Evolutionary conservation across 2,113 vertebrate genomes (phyloP).

Genomic region (Clinocottus analis): DNA sequence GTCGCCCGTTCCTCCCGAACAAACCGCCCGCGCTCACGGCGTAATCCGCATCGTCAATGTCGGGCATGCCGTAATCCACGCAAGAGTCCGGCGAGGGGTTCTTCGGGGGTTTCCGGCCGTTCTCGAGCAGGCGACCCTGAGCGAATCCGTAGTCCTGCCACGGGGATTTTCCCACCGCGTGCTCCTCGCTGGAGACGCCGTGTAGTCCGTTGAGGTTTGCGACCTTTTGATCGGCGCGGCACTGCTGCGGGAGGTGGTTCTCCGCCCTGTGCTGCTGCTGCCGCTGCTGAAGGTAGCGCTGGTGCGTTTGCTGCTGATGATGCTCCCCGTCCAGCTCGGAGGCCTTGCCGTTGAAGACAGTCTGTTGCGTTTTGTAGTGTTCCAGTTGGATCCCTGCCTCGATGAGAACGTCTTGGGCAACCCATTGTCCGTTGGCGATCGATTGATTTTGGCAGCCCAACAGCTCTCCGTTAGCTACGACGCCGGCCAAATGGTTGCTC

Average conservation of each 20-base stretch:
- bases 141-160: slow-evolving; percentile 65
- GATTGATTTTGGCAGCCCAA: slow-evolving; percentile 50
- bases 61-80: slow-evolving; percentile 59
- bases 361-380: slow-evolving; percentile 52
- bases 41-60: slow-evolving; percentile 46
- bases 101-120: slow-evolving; percentile 56
- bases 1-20: slow-evolving; percentile 38
- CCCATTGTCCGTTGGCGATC: slow-evolving; percentile 61
- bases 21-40: slow-evolving; percentile 23
- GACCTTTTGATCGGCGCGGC: slow-evolving; percentile 62
- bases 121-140: slow-evolving; percentile 42
- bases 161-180: slow-evolving; percentile 29
- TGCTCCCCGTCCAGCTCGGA: slow-evolving; percentile 38
- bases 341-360: slow-evolving; percentile 56
- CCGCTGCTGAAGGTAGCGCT: slow-evolving; percentile 66
- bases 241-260: slow-evolving; percentile 65
- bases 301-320: slow-evolving; percentile 41
- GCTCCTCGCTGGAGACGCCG: slow-evolving; percentile 22
- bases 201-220: slow-evolving; percentile 62
- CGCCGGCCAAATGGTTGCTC: slow-evolving; percentile 15
- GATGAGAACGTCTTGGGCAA: slow-evolving; percentile 53
- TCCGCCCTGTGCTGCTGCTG: slow-evolving; percentile 34
- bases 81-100: slow-evolving; percentile 53
- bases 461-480: slow-evolving; percentile 46
- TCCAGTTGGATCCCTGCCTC: slow-evolving; percentile 54